Conservation (phyloP, 2,888 invertebrate genomes). For the Cantharis flavilabris region DNA sequence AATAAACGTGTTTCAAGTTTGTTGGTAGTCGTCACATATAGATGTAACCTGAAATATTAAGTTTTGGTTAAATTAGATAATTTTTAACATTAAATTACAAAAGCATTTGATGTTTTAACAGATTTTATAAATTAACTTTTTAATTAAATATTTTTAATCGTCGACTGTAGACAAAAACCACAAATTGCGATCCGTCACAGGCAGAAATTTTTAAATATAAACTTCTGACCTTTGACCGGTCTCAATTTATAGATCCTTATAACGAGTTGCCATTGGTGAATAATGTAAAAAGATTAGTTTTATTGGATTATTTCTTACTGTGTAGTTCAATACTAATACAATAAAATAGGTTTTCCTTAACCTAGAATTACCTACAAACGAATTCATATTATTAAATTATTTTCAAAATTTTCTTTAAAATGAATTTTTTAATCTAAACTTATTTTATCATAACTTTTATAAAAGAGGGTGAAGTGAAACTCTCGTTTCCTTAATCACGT, state of each 20-base stretch:
- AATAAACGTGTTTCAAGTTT: neutral
- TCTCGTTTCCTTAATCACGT: conserved; percentile 24
- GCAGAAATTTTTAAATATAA: conserved; percentile 52
- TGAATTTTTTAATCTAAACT: neutral
- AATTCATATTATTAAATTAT: neutral
- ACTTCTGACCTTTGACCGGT: conserved; percentile 48
- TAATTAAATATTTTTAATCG: neutral
- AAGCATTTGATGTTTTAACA: neutral
- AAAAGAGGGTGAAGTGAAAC: conserved; percentile 1
- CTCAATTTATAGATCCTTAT: conserved; percentile 34
- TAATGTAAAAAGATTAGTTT: conserved; percentile 17
- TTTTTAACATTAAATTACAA: neutral
- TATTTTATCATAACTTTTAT: neutral
- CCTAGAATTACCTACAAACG: neutral
- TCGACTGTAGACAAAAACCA: conserved; percentile 11
- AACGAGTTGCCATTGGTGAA: conserved; percentile 14
- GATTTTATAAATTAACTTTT: neutral
- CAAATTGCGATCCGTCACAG: conserved; percentile 52
- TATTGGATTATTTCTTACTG: conserved; percentile 23
- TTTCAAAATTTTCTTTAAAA: neutral
- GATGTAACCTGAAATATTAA: neutral
- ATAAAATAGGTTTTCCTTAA: neutral
- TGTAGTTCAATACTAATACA: neutral
- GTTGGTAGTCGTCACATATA: neutral
- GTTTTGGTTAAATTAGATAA: neutral